phyloP scores from a whole-genome alignment of 2,888 invertebrate species.

The Agonopterix heracliana region DNA sequence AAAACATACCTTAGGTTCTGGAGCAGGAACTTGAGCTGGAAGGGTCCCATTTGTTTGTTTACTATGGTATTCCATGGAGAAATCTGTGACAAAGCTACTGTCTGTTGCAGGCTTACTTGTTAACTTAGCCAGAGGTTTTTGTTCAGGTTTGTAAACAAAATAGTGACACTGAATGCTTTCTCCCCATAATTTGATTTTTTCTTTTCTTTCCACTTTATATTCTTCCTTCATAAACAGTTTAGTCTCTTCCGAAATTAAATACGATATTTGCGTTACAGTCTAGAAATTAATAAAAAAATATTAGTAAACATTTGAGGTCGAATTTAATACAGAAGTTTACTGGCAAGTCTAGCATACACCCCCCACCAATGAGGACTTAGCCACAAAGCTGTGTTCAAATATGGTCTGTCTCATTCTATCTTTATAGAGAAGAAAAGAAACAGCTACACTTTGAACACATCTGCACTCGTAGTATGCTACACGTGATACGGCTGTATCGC shows the following conservation, averaged over 20 bases:
- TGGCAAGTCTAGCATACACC: no score
- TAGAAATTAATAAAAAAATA: constrained; percentile 19
- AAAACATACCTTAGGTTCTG: constrained; percentile 10
- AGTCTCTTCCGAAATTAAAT: constrained; percentile 62
- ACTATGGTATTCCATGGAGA: constrained; percentile 49
- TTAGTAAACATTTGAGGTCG: background rate
- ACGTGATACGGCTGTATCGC: no score
- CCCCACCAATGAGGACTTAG: no score
- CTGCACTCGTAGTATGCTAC: no score
- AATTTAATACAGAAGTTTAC: no score
- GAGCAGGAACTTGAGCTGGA: background rate
- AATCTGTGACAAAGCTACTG: constrained; percentile 59
- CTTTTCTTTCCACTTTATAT: constrained; percentile 37
- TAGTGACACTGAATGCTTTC: constrained; percentile 59
- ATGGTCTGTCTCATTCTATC: no score
- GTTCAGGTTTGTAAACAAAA: constrained; percentile 53
- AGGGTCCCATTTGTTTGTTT: constrained; percentile 8
- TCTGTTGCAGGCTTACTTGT: constrained; percentile 49
- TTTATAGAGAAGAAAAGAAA: no score
- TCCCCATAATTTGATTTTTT: constrained; percentile 60
- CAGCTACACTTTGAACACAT: no score
- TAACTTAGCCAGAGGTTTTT: constrained; percentile 54
- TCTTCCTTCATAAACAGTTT: constrained; percentile 60
- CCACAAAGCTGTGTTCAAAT: no score
- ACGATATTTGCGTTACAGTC: constrained; percentile 66